Evolutionary conservation across 2,888 invertebrate species (phyloP), one percentile per base, ranked within the genome.

Genomic region (Psylliodes chrysocephalus): DNA sequence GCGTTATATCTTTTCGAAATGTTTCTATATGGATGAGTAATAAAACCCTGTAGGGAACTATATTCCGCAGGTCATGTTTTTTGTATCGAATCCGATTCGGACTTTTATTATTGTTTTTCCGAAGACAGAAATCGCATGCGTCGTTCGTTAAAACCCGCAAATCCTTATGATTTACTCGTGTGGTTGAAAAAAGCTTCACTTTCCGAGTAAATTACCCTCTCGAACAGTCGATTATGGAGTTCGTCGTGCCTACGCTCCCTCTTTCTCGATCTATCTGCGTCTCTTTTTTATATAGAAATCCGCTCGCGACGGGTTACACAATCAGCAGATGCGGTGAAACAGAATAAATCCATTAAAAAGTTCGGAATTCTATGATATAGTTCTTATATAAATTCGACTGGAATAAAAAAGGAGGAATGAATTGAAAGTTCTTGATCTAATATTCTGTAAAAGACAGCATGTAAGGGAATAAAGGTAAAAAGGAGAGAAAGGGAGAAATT

Each of bases 361-460:
- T 65, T 54, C 59, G 60, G 51, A 61, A 61, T 67, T 65, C 63
- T 61, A 63, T 70, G 59, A 70, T 65, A 19, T 46, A 63, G 64
- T 64, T 60, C 63, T 68, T 62, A 57, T 51, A 66, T 44, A 68
- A 70, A 64, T 68, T 42, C 44, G 19, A 19, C 46, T 44, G 53
- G 63, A 52, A 59, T 2, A 66, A 66, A 53, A 60, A 47, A 47
- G n/a, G 60, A 60, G 66, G 63, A 68, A 61, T 62, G 67, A 64
- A 70, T 56, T 60, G 66, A 47, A 68, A 68, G 66, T 66, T 68
- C 63, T 67, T 71, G 67, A 68, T 72, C 67, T 67, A 64, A 67
- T 67, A 68, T 68, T 66, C 69, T 66, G 68, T 63, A 71, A 71
- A 70, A 65, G 68, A 64, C 66, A 59, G 64, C 56, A 66, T 65